Base-by-base conservation (phyloP, 53 echinoderm and acorn worm species). In the Astropecten irregularis region DNA sequence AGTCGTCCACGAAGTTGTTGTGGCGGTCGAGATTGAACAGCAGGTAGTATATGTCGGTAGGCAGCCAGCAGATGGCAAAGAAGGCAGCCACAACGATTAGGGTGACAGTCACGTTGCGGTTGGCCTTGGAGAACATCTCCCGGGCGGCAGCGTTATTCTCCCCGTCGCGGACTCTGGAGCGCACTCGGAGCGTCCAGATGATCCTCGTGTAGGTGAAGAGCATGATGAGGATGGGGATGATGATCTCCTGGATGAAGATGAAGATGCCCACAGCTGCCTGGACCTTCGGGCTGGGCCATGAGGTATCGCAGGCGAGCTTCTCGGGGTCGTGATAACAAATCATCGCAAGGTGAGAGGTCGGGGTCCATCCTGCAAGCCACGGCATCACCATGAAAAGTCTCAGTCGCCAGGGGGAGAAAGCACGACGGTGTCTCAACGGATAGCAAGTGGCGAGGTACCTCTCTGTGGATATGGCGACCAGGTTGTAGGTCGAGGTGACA, bases 171-270 rank as follows among this genome's bases (percentile, higher is more conserved):
- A n/a, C 60, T 22, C 61, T n/a, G 6, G 62, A 59, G 15, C 77
- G 29, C 9, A 15, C 60, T 9, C 67, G 64, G 25, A 92, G 82
- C 3, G 49, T 73, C 52, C 63, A 47, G 77, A 83, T 70, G 55
- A 93, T 93, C 11, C 50, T 49, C 4, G 60, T 67, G 68, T 91
- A 90, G 48, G 82, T 48, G 7, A 84, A 54, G 2, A 73, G 19
- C 91, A 93, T 93, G 62, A 88, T 31, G 1, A 36, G 1, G 33
- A 93, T 60, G 14, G 88, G 90, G 15, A 91, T 15, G 50, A 91
- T 61, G 72, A 87, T 63, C 68, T 83, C 66, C 46, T 58, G 44
- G 13, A 82, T 50, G 54, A 93, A 90, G 32, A 93, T 40, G 49
- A 89, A 9, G 19, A 79, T 58, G 30, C 93, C 93, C 16, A 51